A percentile compares a stretch with the other conserved stretches of the same genome.
Evolutionary conservation across 2,113 vertebrate genomes (phyloP).

Genomic region (Mustela lutreola): DNA sequence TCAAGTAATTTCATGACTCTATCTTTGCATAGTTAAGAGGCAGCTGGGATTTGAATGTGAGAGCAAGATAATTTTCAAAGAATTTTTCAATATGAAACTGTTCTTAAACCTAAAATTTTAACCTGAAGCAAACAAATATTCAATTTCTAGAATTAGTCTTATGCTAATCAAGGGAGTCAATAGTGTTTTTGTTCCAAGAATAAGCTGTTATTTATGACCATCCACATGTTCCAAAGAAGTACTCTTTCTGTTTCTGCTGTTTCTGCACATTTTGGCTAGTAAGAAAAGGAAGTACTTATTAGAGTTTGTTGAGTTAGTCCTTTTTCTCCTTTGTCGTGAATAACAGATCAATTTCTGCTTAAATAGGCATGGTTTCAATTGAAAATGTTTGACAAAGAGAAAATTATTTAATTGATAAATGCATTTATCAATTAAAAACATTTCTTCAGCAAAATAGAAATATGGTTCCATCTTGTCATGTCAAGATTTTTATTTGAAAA

Average conservation of each 20-base stretch:
- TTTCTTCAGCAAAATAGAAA: slow-evolving; percentile 14
- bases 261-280: not conserved
- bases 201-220: not conserved
- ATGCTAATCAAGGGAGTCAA: not conserved
- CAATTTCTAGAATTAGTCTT: not conserved
- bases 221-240: not conserved
- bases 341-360: not conserved
- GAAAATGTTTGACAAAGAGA: slow-evolving; percentile 40
- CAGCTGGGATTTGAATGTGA: not conserved
- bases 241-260: not conserved
- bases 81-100: not conserved
- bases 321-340: not conserved
- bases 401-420: slow-evolving; percentile 56
- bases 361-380: slow-evolving; percentile 32
- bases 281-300: not conserved
- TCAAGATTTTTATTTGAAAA: not conserved
- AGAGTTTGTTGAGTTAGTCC: slow-evolving; percentile 31
- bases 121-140: slow-evolving; percentile 25
- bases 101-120: slow-evolving; percentile 14
- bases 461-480: not conserved
- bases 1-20: not conserved
- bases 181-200: not conserved
- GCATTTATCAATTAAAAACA: not conserved
- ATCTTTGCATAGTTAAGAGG: not conserved
- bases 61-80: not conserved